Evolutionary conservation across 2,113 vertebrate genomes (phyloP), one percentile per base, ranked within the genome.

Genomic region (Triplophysa tibetana): DNA sequence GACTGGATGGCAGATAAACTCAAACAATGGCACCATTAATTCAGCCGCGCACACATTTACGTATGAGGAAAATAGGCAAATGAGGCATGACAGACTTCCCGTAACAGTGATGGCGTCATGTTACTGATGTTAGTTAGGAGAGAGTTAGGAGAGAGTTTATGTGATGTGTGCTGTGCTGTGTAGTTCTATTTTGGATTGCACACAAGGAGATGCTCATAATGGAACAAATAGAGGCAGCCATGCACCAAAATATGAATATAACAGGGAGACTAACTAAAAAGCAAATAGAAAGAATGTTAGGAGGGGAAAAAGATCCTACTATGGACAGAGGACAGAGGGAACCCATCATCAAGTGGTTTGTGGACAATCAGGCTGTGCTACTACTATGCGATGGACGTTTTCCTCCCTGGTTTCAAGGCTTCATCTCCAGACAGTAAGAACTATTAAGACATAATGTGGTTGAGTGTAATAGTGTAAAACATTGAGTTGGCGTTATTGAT

Each of bases 381-480:
- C 60, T 97, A 41, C 74, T 90, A 23, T 85, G 84, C 56, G 52
- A 89, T 0, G 94, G 93, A 62, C 70, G 88, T 19, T 92, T 95
- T 79, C 96, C 96, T 0, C 0, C 23, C 2, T 97, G 96, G 96
- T 96, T 98, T 87, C 91, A 93, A 0, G 96, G 96, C 66, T 96
- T 96, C 86, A 86, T 95, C 83, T 90, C 90, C 70, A 89, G 95
- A 54, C 93, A 89, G 96, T 96, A 91, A 93, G 94, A 23, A 69
- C 21, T 14, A 17, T 24, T 45, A 8, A 66, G 17, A 29, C 38
- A 38, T 29, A 21, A n/a, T 58, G n/a, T 19, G 1, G 52, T 50
- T 50, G 10, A 50, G 48, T 50, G 50, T 17, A 16, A 4, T 54
- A 17, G 50, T 4, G 4, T 54, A 17, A 17, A 54, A 6, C 1